phyloP scores from a whole-genome alignment of 2,888 invertebrate genomes.

The Agrochola lota region DNA sequence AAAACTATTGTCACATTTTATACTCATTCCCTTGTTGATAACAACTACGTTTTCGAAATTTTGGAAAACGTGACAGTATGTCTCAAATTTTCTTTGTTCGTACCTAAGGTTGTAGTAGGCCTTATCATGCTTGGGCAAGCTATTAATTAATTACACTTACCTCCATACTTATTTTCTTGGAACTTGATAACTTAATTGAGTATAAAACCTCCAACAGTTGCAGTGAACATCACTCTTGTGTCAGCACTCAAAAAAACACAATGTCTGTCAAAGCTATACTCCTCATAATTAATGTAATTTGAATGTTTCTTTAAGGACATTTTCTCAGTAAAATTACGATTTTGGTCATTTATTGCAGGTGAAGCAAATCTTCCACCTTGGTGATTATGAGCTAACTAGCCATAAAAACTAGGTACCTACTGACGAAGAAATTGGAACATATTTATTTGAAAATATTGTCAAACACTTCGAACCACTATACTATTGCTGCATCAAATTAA shows the following conservation, averaged over 20 bases:
- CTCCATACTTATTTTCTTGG: not conserved
- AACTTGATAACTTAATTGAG: slow-evolving; percentile 1
- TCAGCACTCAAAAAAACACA: no score
- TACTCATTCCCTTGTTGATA: slow-evolving; percentile 4
- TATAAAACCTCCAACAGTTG: slow-evolving; percentile 9
- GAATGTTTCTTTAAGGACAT: no score
- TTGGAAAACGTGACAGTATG: slow-evolving; percentile 14
- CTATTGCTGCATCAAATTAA: no score
- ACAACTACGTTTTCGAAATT: slow-evolving; percentile 25
- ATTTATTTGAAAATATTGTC: no score
- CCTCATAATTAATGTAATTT: no score
- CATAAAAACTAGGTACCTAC: no score
- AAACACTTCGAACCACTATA: no score
- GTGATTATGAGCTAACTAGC: not conserved
- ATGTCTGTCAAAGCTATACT: no score
- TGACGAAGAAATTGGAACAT: no score
- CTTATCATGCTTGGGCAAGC: slow-evolving; percentile 37
- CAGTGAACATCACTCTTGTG: not conserved
- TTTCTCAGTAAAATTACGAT: no score
- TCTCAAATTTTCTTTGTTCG: not conserved
- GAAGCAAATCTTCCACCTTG: not conserved
- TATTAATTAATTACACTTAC: slow-evolving; percentile 8
- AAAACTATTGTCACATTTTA: slow-evolving; percentile 18
- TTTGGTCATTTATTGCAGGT: not conserved
- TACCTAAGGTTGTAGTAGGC: not conserved